Base-by-base conservation (phyloP, 2,888 invertebrate species). In the Acanthosoma haemorrhoidale region DNA sequence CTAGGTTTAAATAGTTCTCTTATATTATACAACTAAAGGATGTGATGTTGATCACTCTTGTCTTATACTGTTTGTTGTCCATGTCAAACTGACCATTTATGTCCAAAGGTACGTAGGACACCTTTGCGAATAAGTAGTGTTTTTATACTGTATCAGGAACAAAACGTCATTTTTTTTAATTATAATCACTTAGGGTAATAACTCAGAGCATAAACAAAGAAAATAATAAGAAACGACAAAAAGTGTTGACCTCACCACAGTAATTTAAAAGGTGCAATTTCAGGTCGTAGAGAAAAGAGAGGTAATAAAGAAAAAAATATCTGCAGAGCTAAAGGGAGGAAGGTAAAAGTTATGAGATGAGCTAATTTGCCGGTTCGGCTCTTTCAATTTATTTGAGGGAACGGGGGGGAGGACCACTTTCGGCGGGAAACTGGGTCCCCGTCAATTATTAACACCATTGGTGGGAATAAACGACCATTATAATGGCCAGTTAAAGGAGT, bases 361-460 rank as follows among this genome's bases (percentile, higher is more conserved):
- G 51, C 51, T 51, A 51, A 51, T 51, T 51, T 51, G 51, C 51
- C 51, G 51, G 51, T 51, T 51, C 51, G 51, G 51, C 25, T 51
- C 51, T 51, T 51, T 51, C 51, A 51, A 51, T 51, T 51, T 51
- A 51, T 51, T 51, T 51, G 13, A 5, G 51, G 1, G 43, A 5
- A n/a, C n/a, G 43, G 5, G 16, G 13, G 13, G 21, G 51, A n/a
- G 25, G 51, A 11, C 51, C 51, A 25, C n/a, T 25, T 51, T 51
- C 25, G 25, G 51, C 25, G 25, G 51, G 51, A 25, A 51, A 25
- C 51, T 51, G 51, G 51, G 25, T 51, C n/a, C 25, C 51, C 25
- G 51, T 51, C 51, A 51, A 51, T 51, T 51, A 51, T 51, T 51
- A 51, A 51, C 51, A 29, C 51, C 51, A 25, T 25, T 21, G 25